Percentiles rank a stretch among this genome's conserved stretches.
Conservation (phyloP, 2,797 vertebrate species). For the Gadopsis bispinosus region DNA sequence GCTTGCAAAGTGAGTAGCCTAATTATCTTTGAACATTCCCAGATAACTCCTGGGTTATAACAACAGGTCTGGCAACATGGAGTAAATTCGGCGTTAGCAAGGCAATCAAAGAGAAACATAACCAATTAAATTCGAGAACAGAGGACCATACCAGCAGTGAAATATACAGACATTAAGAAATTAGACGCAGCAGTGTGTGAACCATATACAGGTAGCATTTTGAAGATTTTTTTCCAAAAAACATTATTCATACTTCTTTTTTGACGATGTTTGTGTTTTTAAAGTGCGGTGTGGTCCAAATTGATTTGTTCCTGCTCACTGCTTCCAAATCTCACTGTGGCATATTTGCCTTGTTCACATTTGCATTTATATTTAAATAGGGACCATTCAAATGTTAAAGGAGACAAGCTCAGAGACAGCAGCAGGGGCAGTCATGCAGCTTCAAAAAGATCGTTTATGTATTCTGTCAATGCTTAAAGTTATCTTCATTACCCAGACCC, state of each 20-base stretch:
- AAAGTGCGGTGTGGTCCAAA: conserved; percentile 15
- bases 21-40: neutral
- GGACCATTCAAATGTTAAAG: neutral
- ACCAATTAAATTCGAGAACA: neutral
- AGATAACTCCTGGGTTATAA: neutral
- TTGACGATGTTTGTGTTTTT: conserved; percentile 12
- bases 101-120: neutral
- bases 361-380: conserved; percentile 51
- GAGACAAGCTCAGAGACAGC: conserved; percentile 18
- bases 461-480: conserved; percentile 40
- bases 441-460: conserved; percentile 32
- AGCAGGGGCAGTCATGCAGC: neutral
- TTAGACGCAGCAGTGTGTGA: neutral
- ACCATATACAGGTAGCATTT: neutral
- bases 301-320: conserved; percentile 28
- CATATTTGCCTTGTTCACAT: conserved; percentile 35
- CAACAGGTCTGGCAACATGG: neutral
- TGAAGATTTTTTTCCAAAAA: neutral
- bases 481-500: conserved; percentile 55
- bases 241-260: neutral
- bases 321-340: conserved; percentile 16
- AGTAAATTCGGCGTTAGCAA: neutral
- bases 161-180: neutral
- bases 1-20: neutral
- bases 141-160: neutral